phyloP scores from a whole-genome alignment of 2,888 invertebrate species.

The Melanotus villosus region DNA sequence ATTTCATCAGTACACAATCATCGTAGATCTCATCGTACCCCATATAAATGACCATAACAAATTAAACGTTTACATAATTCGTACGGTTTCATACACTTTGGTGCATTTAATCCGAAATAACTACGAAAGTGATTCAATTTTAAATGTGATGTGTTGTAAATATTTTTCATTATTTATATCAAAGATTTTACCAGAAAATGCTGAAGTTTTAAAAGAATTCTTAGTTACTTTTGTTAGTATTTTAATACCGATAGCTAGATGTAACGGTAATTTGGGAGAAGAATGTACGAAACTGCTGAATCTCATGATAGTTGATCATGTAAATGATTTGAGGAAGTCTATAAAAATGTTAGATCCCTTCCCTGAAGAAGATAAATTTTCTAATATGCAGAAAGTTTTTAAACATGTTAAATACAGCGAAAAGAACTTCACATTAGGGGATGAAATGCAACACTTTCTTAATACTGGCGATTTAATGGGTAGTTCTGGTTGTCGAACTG shows the following conservation, averaged over 20 bases:
- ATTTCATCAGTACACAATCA: constrained; percentile 73
- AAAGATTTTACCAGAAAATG: constrained; percentile 67
- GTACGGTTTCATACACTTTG: constrained; percentile 72
- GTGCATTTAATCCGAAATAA: constrained; percentile 69
- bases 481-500: constrained; percentile 61
- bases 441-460: constrained; percentile 71
- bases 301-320: constrained; percentile 72
- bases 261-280: constrained; percentile 61
- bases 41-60: constrained; percentile 62
- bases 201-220: constrained; percentile 67
- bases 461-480: constrained; percentile 62
- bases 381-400: constrained; percentile 61
- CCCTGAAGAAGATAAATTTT: constrained; percentile 66
- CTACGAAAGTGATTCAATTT: constrained; percentile 61
- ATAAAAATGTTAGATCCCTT: constrained; percentile 71
- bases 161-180: constrained; percentile 69
- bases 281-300: constrained; percentile 68
- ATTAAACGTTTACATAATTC: constrained; percentile 72
- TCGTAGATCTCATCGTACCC: constrained; percentile 68
- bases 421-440: constrained; percentile 59
- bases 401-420: constrained; percentile 61
- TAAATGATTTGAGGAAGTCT: constrained; percentile 66
- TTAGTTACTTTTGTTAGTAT: constrained; percentile 71
- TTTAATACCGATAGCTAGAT: constrained; percentile 68
- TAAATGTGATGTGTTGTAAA: constrained; percentile 60